Evolutionary conservation across 1,140 invertebrate species (phyloP), one percentile per base, ranked within the genome.

Genomic region (Spodoptera frugiperda): DNA sequence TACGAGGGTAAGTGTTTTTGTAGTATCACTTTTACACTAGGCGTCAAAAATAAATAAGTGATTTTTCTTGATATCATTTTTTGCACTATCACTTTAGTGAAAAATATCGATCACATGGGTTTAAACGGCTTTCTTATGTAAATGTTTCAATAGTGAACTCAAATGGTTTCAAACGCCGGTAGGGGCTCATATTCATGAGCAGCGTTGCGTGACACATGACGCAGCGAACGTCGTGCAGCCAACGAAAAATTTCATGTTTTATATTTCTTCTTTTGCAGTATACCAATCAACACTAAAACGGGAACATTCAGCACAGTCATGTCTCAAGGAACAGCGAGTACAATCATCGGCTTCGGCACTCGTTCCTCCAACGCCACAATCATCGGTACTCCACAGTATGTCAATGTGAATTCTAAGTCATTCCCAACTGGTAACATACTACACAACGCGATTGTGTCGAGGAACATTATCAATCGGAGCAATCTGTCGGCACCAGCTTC

Each of bases 371-470:
- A 93, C 70, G 86, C 90, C 0, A 88, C 89, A 4, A 86, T 92
- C n/a, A 89, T 91, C 54, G 86, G 88, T 0, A 84, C 89, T 3
- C 86, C 93, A 0, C 91, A 93, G 73, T 94, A 94, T 74, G 91
- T 94, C 71, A 94, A 94, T 74, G 91, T 94, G 11, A 84, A 89
- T 5, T 89, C 94, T 4, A 94, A 94, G 73, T 92, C 90, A 0
- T 94, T 94, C 70, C 92, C 94, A 0, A 93, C 91, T n/a, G 93
- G 94, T 9, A 94, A 94, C 79, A 94, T 94, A 17, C 82, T 94
- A 0, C 94, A 94, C 67, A 94, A 94, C 79, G 93, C 93, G 0
- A 94, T 94, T 19, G 91, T 94, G 0, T 94, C 94, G 6, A 86
- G 94, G 14, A 94, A 94, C 79, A 89, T 94, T 2, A 84, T 92